phyloP scores from a whole-genome alignment of 2,888 invertebrate species.

The Incurvaria masculella region DNA sequence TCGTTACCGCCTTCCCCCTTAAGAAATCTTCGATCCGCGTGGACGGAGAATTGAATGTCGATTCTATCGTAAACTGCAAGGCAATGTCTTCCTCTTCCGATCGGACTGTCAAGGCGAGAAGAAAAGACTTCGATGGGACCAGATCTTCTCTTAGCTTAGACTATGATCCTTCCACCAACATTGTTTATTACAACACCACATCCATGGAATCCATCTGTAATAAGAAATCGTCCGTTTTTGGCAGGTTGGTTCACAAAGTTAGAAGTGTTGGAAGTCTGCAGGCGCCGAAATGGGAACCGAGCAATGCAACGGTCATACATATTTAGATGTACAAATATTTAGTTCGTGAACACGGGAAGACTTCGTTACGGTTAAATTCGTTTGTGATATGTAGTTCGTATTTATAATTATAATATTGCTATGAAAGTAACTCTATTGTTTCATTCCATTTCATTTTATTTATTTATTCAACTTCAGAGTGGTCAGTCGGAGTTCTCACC shows the following conservation, averaged over 20 bases:
- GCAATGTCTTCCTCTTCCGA: too few relatives aligned
- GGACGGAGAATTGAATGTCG: slow-evolving; percentile 18
- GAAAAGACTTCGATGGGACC: slow-evolving; percentile 15
- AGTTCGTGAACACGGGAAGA: too few relatives aligned
- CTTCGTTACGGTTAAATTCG: too few relatives aligned
- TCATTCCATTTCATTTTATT: too few relatives aligned
- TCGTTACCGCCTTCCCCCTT: slow-evolving; percentile 24
- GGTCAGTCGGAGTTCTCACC: too few relatives aligned
- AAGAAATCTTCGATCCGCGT: slow-evolving; percentile 14
- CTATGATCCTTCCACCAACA: slow-evolving; percentile 31
- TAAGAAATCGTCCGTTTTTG: slow-evolving; percentile 24
- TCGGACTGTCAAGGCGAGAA: too few relatives aligned
- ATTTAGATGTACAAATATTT: too few relatives aligned
- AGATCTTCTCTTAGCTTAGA: not conserved
- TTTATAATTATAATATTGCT: too few relatives aligned
- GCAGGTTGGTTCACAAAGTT: slow-evolving; percentile 23
- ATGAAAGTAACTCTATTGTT: too few relatives aligned
- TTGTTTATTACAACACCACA: slow-evolving; percentile 23
- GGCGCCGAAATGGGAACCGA: not conserved
- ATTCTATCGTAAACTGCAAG: not conserved
- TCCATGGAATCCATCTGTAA: slow-evolving; percentile 26
- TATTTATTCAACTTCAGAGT: too few relatives aligned
- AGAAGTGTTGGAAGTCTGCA: not conserved
- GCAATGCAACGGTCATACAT: too few relatives aligned
- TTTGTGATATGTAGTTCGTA: too few relatives aligned